Percentiles rank a stretch among this genome's conserved stretches.
phyloP scores from a whole-genome alignment of 2,888 invertebrate species.

The Margaritifera margaritifera region DNA sequence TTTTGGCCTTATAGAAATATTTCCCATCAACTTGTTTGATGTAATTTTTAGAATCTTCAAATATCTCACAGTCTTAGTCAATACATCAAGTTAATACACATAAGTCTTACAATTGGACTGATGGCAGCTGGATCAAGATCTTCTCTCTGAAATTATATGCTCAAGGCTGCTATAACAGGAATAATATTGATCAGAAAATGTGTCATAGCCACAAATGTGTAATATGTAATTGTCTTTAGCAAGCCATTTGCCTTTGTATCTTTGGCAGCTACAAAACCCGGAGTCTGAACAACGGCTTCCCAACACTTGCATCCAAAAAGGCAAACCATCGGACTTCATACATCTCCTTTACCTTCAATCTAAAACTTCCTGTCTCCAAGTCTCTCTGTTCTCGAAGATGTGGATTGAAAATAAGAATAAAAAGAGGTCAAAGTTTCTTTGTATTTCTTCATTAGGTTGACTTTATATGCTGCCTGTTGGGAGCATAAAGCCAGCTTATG shows the following conservation, averaged over 20 bases:
- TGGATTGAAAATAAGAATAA: too few relatives aligned
- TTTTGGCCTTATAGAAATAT: conserved; percentile 3
- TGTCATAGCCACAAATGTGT: conserved; percentile 6
- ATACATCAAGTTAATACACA: conserved; percentile 11
- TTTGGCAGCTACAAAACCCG: conserved; percentile 9
- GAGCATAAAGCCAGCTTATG: conserved; percentile 10
- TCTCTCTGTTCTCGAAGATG: conserved; percentile 12
- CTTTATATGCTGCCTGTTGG: conserved; percentile 9
- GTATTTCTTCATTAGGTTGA: too few relatives aligned
- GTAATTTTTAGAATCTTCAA: conserved; percentile 7
- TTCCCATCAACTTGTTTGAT: conserved; percentile 10
- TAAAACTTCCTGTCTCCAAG: conserved; percentile 5
- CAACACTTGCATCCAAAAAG: conserved; percentile 14
- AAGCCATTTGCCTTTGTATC: conserved; percentile 9
- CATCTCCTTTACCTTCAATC: conserved; percentile 16
- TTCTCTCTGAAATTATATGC: neutral
- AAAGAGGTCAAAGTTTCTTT: too few relatives aligned
- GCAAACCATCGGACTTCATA: conserved; percentile 14
- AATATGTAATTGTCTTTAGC: conserved; percentile 6
- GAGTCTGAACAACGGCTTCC: conserved; percentile 13
- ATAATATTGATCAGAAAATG: conserved; percentile 10
- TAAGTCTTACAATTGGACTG: conserved; percentile 3
- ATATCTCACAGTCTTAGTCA: conserved; percentile 1
- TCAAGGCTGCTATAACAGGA: conserved; percentile 7
- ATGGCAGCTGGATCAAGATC: neutral